Conservation (phyloP, 2,113 vertebrate species). For the Cathartes aura region DNA sequence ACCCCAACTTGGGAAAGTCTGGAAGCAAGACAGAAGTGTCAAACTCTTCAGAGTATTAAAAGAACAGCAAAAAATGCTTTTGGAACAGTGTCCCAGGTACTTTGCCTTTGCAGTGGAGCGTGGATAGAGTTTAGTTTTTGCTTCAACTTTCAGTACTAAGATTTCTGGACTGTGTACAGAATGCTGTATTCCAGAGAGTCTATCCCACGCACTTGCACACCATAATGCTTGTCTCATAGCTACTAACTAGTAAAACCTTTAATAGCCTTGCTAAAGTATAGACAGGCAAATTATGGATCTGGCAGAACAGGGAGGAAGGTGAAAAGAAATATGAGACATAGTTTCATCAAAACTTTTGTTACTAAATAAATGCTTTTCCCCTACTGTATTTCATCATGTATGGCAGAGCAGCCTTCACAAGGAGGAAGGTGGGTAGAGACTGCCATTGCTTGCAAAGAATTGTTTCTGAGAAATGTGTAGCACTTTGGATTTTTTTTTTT, state of each 20-base stretch:
- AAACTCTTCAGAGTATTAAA: slow-evolving; percentile 72
- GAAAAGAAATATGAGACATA: not conserved
- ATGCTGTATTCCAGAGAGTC: not conserved
- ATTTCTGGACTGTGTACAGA: not conserved
- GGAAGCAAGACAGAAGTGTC: slow-evolving; percentile 74
- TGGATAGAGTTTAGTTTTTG: not conserved
- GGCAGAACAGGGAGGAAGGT: not conserved
- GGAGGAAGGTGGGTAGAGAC: not conserved
- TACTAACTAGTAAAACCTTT: not conserved
- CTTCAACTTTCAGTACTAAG: not conserved
- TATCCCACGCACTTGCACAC: not conserved
- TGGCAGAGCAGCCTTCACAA: not conserved
- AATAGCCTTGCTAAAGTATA: not conserved
- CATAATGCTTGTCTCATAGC: not conserved
- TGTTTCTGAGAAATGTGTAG: not conserved
- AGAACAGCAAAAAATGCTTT: slow-evolving; percentile 84
- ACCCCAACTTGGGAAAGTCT: slow-evolving; percentile 78
- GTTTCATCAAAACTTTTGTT: not conserved
- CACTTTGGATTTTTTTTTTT: not conserved
- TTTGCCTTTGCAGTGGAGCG: not conserved
- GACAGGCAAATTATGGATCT: not conserved
- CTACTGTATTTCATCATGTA: not conserved
- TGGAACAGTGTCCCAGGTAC: slow-evolving; percentile 86
- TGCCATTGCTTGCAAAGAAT: not conserved
- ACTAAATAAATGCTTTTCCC: not conserved